Base-by-base conservation (phyloP, 1,140 invertebrate species). In the Lasioglossum baleicum region DNA sequence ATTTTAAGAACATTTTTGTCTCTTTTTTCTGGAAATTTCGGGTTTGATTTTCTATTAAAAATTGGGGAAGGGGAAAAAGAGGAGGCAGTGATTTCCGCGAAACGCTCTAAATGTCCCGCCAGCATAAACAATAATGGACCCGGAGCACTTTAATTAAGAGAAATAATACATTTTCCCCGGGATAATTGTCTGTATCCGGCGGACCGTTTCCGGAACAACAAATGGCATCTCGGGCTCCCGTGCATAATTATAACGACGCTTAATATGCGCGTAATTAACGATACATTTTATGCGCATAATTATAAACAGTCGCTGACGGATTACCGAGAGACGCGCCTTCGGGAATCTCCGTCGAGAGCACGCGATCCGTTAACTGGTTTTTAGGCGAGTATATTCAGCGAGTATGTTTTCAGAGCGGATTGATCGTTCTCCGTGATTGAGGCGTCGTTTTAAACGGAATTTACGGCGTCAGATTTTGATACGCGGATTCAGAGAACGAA, bases 191-290 rank as follows among this genome's bases (percentile, higher is more conserved):
- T 20, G 42, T 61, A 68, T 42, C 51, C 61, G 51, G 22, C 64
- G 72, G 68, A 61, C 71, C 53, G 72, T 80, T 80, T 22, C 53
- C 56, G 2, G 48, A 75, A 80, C 74, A 80, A 75, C 51, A 74
- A 74, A 75, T 44, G n/a, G 11, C 48, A 35, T 44, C 40, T 35
- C 48, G 4, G 22, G 44, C 42, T 13, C 17, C 20, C 13, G 53
- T 7, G 72, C 56, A 44, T 65, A 73, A 80, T 74, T 75, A 68
- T 68, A 80, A 61, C 61, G 31, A 51, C 64, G 42, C 22, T 80
- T 75, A 61, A 80, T 75, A 80, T 75, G 64, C 15, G n/a, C 53
- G 64, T 68, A 80, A 80, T 80, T 75, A 75, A 44, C 72, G 78
- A 63, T 67, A 68, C 78, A 61, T 22, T 68, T 75, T 68, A 75